Percentiles rank a stretch among this genome's conserved stretches.
Evolutionary conservation across 1,140 invertebrate species (phyloP).

Genomic region (Drosophila lini): DNA sequence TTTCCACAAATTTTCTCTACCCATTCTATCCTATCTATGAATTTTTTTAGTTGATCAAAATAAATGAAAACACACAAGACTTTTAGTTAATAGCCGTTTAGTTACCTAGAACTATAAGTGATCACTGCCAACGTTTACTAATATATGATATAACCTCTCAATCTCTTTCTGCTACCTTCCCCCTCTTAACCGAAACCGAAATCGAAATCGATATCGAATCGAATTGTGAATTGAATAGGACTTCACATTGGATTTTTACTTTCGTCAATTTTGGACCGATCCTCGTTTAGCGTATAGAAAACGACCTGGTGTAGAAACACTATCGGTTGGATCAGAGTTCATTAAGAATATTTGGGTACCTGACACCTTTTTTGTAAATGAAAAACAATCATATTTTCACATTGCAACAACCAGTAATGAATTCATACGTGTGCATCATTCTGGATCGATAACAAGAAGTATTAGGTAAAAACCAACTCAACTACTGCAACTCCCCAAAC

Average conservation of each 20-base stretch:
- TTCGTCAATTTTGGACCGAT: slow-evolving; percentile 99
- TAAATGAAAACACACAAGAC: slow-evolving; percentile 33
- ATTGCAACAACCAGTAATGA: slow-evolving; percentile 98
- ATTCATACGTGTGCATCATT: slow-evolving; percentile 97
- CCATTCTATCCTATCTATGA: slow-evolving; percentile 34
- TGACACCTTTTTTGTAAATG: slow-evolving; percentile 99
- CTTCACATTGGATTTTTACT: slow-evolving; percentile 99
- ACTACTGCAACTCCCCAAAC: slow-evolving; percentile 53
- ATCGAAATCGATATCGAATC: slow-evolving; percentile 27
- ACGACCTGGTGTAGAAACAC: slow-evolving; percentile 93
- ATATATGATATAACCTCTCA: slow-evolving; percentile 47
- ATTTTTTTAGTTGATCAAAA: slow-evolving; percentile 38
- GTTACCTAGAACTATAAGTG: slow-evolving; percentile 43
- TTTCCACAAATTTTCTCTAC: slow-evolving; percentile 27
- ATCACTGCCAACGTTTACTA: slow-evolving; percentile 47
- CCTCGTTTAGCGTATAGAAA: slow-evolving; percentile 95
- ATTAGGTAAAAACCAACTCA: slow-evolving; percentile 91
- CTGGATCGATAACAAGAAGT: slow-evolving; percentile 96
- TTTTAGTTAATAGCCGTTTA: slow-evolving; percentile 46
- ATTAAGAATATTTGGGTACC: slow-evolving; percentile 99
- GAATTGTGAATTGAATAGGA: slow-evolving; percentile 88
- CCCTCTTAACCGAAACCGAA: slow-evolving; percentile 31
- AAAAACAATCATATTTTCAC: slow-evolving; percentile 99
- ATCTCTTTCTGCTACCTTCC: slow-evolving; percentile 60
- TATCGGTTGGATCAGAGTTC: slow-evolving; percentile 96